Conservation (phyloP, 2,113 vertebrate species). For the Bettongia penicillata region DNA sequence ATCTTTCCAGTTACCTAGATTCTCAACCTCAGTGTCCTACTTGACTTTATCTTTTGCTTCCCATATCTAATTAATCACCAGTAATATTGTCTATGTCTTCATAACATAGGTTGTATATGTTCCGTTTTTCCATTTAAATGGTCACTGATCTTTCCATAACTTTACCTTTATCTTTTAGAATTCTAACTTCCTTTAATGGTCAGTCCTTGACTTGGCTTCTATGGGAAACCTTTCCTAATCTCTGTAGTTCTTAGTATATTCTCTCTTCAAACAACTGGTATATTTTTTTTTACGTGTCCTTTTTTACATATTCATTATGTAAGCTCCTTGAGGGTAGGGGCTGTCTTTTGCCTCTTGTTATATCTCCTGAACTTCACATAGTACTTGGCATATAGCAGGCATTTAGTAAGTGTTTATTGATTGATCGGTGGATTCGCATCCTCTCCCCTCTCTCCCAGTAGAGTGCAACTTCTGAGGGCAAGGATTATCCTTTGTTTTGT, state of each 20-base stretch:
- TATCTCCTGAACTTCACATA: neutral
- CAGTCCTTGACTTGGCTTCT: neutral
- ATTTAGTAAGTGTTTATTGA: neutral
- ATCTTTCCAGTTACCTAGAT: no score
- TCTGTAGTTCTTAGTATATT: no score
- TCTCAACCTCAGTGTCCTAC: no score
- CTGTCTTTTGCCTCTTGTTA: neutral
- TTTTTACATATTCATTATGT: neutral
- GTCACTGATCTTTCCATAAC: neutral
- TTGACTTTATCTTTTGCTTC: no score
- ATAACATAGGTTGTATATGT: neutral
- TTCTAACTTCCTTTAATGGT: neutral
- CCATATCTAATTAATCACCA: neutral
- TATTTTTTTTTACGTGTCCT: no score
- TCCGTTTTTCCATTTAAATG: neutral
- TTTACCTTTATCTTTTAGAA: neutral
- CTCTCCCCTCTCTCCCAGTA: no score
- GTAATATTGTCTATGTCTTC: no score
- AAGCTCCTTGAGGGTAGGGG: neutral
- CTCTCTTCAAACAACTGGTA: neutral
- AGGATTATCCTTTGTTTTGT: no score
- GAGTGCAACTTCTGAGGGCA: no score
- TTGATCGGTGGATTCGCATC: neutral
- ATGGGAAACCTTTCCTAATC: no score
- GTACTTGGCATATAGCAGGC: neutral